Percentiles rank a stretch among this genome's conserved stretches.
Conservation (phyloP, 2,888 invertebrate genomes). For the Leptothorax acervorum region DNA sequence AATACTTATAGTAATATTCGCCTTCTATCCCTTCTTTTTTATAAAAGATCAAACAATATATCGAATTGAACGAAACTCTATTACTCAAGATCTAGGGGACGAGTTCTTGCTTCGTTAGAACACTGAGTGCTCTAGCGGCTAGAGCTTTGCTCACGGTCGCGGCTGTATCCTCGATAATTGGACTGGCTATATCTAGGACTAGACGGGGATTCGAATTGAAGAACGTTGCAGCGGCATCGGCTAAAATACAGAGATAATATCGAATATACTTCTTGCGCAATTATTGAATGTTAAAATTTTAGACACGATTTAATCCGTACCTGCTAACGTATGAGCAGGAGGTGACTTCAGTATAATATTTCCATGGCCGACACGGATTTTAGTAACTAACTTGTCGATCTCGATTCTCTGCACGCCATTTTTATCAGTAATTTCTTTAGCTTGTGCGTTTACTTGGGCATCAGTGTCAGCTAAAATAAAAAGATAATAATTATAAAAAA, state of each 20-base stretch:
- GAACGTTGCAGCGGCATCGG: constrained; percentile 89
- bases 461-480: constrained; percentile 87
- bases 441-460: constrained; percentile 87
- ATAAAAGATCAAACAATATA: neutral
- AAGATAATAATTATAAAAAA: constrained; percentile 4
- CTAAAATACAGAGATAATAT: constrained; percentile 83
- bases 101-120: constrained; percentile 88
- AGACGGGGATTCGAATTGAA: constrained; percentile 90
- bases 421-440: constrained; percentile 87
- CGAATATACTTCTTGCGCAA: neutral
- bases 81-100: constrained; percentile 81
- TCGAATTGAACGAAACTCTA: neutral
- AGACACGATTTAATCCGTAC: constrained; percentile 63
- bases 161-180: constrained; percentile 90
- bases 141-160: constrained; percentile 88
- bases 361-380: constrained; percentile 88
- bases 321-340: constrained; percentile 77
- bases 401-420: constrained; percentile 89
- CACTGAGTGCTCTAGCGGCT: constrained; percentile 88
- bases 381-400: constrained; percentile 88
- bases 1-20: constrained; percentile 3
- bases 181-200: constrained; percentile 90
- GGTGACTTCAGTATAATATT: constrained; percentile 87
- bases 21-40: neutral
- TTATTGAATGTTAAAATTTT: neutral